Evolutionary conservation across 1,140 invertebrate genomes (phyloP).

Genomic region (Eumaeus atala): DNA sequence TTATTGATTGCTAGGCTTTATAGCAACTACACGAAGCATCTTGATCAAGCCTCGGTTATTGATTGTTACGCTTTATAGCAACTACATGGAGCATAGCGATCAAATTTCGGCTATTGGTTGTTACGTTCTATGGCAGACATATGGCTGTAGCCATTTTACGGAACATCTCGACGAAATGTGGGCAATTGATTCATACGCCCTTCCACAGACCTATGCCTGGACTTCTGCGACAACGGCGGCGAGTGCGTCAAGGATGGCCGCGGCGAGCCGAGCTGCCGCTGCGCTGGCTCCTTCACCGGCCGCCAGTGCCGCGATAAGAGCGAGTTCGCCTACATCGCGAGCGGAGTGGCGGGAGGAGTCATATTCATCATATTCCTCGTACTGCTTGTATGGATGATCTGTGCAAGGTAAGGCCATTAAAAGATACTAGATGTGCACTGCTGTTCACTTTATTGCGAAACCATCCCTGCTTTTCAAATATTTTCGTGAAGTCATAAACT

Average conservation of each 20-base stretch:
- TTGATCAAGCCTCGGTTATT: no score
- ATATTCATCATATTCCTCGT: conserved; percentile 94
- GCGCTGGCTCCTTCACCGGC: conserved; percentile 94
- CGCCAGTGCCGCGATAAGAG: conserved; percentile 92
- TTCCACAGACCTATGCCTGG: conserved; percentile 85
- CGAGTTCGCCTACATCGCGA: conserved; percentile 95
- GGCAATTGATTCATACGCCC: not conserved
- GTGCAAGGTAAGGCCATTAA: conserved; percentile 80
- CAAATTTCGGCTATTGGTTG: no score
- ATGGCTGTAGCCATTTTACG: not conserved
- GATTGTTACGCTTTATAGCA: no score
- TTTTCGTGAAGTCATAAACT: no score
- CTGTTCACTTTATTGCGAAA: no score
- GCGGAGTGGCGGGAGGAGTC: conserved; percentile 92
- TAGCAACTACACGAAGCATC: no score
- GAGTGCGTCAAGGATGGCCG: conserved; percentile 90
- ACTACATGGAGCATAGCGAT: no score
- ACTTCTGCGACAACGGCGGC: conserved; percentile 94
- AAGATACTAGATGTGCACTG: no score
- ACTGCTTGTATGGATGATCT: conserved; percentile 97
- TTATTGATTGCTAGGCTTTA: no score
- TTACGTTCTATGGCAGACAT: no score
- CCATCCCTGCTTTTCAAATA: no score
- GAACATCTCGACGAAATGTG: not conserved
- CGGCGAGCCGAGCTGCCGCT: conserved; percentile 89